phyloP scores from a whole-genome alignment of 2,888 invertebrate genomes.

The Andrena marginata region DNA sequence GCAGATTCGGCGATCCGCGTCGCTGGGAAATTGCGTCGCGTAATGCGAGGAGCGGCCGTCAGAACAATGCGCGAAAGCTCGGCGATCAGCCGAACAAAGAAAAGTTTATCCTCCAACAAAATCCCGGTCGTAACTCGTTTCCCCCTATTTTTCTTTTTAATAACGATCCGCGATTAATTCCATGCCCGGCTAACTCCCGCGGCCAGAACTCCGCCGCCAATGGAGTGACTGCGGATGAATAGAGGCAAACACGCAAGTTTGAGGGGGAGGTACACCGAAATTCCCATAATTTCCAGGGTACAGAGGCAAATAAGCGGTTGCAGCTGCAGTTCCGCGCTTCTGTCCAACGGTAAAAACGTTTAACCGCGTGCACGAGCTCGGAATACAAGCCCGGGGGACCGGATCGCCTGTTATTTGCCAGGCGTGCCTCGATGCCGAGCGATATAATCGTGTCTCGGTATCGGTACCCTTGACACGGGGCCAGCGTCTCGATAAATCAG shows the following conservation, averaged over 20 bases:
- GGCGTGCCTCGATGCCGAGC: background rate
- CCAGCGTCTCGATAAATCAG: constrained; percentile 13
- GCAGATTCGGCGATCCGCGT: background rate
- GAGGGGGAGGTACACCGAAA: constrained; percentile 27
- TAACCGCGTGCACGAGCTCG: constrained; percentile 49
- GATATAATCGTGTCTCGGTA: constrained; percentile 26
- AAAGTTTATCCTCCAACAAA: background rate
- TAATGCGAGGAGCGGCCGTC: background rate
- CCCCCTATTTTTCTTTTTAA: constrained; percentile 13
- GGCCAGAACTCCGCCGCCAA: background rate
- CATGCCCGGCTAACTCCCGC: background rate
- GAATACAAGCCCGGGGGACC: constrained; percentile 40
- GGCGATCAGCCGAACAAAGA: background rate
- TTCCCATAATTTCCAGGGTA: constrained; percentile 63
- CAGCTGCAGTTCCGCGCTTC: constrained; percentile 52
- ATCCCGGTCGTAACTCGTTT: background rate
- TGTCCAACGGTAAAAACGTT: constrained; percentile 58
- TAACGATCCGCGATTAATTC: constrained; percentile 27
- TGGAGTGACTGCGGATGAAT: constrained; percentile 23
- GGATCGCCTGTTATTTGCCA: constrained; percentile 16
- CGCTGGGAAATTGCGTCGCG: background rate
- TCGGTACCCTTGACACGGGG: constrained; percentile 2
- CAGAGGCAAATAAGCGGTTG: constrained; percentile 65
- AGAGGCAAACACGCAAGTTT: background rate
- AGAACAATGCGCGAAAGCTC: background rate